A percentile compares a stretch with the other conserved stretches of the same genome.
Conservation (phyloP, 2,797 vertebrate species). For the Lemur catta region DNA sequence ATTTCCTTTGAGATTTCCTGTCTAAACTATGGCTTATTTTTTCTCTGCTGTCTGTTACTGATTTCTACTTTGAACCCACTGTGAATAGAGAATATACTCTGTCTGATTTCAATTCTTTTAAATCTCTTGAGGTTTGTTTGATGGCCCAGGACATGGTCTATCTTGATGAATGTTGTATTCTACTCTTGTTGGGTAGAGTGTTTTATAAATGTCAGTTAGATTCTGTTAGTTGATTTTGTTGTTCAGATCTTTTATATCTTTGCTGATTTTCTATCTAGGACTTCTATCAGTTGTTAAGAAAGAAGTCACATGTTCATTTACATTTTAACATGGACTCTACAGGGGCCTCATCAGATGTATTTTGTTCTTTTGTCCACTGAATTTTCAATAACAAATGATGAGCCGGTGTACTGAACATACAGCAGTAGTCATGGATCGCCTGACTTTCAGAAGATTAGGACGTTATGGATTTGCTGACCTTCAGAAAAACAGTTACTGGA, state of each 20-base stretch:
- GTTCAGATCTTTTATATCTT: not conserved
- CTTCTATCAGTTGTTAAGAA: not conserved
- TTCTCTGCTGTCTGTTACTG: not conserved
- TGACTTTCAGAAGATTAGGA: not conserved
- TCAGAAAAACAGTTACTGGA: not conserved
- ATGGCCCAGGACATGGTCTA: not conserved
- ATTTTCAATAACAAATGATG: not conserved
- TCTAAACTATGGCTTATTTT: not conserved
- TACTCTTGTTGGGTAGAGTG: not conserved
- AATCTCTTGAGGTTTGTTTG: not conserved
- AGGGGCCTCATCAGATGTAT: not conserved
- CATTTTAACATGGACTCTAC: not conserved
- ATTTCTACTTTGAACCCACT: not conserved
- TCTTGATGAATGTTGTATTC: not conserved
- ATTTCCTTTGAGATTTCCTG: slow-evolving; percentile 8
- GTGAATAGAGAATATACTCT: not conserved
- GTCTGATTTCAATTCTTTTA: not conserved
- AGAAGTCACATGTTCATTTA: not conserved
- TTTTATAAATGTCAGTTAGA: not conserved
- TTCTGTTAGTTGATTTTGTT: not conserved
- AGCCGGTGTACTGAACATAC: not conserved
- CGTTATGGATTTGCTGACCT: not conserved
- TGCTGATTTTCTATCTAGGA: not conserved
- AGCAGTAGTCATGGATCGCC: not conserved
- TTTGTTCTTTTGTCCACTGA: not conserved